Evolutionary conservation across 2,888 invertebrate genomes (phyloP), one percentile per base, ranked within the genome.

Genomic region (Polyommatus icarus): DNA sequence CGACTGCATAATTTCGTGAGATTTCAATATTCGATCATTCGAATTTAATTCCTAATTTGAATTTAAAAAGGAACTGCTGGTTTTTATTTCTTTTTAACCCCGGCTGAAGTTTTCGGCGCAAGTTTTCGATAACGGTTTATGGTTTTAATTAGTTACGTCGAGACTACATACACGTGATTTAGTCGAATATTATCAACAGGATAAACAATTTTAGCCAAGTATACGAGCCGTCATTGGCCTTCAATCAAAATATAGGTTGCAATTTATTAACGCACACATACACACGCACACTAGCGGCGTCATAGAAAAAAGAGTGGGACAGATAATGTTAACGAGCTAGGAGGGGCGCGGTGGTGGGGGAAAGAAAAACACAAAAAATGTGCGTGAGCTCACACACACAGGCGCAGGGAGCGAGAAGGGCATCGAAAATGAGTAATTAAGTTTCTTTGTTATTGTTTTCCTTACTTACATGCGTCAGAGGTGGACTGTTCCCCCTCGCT

Each of bases 231-330:
- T 90, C 88, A 91, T 91, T 92, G 91, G 91, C 90, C 91, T 91
- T 91, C 90, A 88, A 91, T 91, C 89, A 91, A 92, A 93, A 93
- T 93, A 92, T 92, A 90, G 91, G 90, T 91, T 93, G 91, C 90
- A 90, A 90, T 93, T 91, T 90, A 89, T 90, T 89, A 90, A 91
- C 90, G 83, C 91, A 89, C 88, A 91, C 91, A 87, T 82, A 83
- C 83, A 29, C 82, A 90, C 89, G 86, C 92, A 91, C 89, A 90
- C 90, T 81, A 79, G 78, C 84, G 85, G 84, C 83, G 85, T 89
- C 88, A 92, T 93, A 92, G 92, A 91, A 91, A 83, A 92, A 91
- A 93, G 93, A 93, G 93, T 90, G 91, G 92, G 93, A 93, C 90
- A 91, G 91, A 92, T 89, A 89, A 90, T 87, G 86, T 88, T 89